These are phyloP conservation scores for Andrena fulva DNA, from an alignment of 2,888 invertebrate species.

Conservation along the genomic window DNA sequence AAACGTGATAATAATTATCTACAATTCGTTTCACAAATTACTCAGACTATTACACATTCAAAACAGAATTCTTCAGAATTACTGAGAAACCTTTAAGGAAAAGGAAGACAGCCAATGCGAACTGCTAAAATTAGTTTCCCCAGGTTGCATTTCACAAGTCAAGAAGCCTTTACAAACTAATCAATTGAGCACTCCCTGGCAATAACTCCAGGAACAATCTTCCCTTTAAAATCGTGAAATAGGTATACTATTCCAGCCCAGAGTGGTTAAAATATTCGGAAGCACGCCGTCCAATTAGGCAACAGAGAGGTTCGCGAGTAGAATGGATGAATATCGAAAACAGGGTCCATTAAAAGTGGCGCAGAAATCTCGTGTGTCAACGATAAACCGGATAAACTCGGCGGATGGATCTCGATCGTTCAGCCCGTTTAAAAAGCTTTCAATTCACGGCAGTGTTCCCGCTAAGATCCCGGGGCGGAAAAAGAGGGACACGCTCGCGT, in stretches of 20 bases:
- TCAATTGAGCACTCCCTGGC: no score
- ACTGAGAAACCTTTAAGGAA: no score
- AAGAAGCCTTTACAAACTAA: no score
- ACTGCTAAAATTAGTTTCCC: no score
- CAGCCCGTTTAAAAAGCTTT: conserved; percentile 7
- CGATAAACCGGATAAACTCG: neutral
- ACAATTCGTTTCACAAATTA: no score
- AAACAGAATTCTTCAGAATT: neutral
- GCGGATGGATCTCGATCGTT: neutral
- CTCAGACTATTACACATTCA: neutral
- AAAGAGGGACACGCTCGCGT: neutral
- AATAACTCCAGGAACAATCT: no score
- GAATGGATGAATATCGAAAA: neutral
- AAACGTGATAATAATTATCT: neutral
- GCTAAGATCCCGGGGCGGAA: conserved; percentile 16
- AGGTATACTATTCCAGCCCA: neutral
- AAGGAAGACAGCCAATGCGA: no score
- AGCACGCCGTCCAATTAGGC: neutral
- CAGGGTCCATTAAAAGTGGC: conserved; percentile 1
- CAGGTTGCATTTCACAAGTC: no score
- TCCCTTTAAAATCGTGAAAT: neutral
- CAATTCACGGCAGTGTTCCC: conserved; percentile 14
- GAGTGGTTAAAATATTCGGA: conserved; percentile 3
- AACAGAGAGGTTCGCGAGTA: neutral
- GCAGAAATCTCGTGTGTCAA: neutral